Conservation (phyloP, 2,888 invertebrate genomes). For the Spodoptera littoralis region DNA sequence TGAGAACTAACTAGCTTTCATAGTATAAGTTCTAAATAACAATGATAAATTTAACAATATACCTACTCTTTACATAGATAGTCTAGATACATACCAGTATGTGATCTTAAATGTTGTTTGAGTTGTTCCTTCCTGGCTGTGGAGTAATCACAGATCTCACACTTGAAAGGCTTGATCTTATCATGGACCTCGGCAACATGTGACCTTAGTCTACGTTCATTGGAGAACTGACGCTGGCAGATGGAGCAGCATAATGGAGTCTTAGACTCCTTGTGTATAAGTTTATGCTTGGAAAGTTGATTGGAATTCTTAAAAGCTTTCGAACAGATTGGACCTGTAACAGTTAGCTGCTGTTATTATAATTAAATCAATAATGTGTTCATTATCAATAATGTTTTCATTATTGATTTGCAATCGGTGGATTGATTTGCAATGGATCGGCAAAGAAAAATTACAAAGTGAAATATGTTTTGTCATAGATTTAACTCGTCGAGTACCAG, state of each 20-base stretch:
- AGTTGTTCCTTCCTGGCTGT: constrained; percentile 91
- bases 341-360: background rate
- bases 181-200: constrained; percentile 91
- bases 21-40: too few species aligned
- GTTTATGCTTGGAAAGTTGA: constrained; percentile 93
- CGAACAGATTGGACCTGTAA: constrained; percentile 89
- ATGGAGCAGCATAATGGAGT: constrained; percentile 83
- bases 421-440: too few species aligned
- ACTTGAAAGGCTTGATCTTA: constrained; percentile 90
- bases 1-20: too few species aligned
- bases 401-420: too few species aligned
- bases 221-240: constrained; percentile 89
- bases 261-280: constrained; percentile 86
- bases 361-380: too few species aligned
- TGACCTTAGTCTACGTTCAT: constrained; percentile 82
- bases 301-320: constrained; percentile 94
- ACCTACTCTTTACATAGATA: too few species aligned
- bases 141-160: constrained; percentile 91
- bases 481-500: too few species aligned
- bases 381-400: too few species aligned
- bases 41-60: too few species aligned
- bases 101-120: constrained; percentile 91
- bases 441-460: too few species aligned
- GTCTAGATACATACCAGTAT: constrained; percentile 88
- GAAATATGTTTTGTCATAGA: too few species aligned